These are phyloP conservation scores for Penelope pileata DNA, from an alignment of 2,113 vertebrate genomes.

Conservation along the genomic window DNA sequence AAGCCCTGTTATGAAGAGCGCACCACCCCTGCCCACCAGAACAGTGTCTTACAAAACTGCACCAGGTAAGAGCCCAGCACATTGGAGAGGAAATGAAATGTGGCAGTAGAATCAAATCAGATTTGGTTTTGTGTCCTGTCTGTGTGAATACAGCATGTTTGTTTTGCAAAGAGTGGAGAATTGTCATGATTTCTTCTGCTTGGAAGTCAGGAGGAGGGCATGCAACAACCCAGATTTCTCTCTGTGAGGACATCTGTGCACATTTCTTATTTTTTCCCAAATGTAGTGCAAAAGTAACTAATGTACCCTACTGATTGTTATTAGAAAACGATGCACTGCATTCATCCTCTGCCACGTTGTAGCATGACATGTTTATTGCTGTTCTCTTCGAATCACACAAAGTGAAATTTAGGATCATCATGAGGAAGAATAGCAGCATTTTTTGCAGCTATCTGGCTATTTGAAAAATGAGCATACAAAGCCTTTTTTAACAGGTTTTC, in stretches of 20 bases:
- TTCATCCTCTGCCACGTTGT: background rate
- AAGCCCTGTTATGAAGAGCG: slow-evolving; percentile 80
- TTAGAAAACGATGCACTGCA: rapidly evolving
- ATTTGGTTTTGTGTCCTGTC: background rate
- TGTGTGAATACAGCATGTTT: rapidly evolving
- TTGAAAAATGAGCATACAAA: background rate
- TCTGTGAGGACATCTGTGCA: rapidly evolving
- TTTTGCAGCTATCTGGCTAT: background rate
- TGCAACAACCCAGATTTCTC: background rate
- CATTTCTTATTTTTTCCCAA: background rate
- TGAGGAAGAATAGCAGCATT: background rate
- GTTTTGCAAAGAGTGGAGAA: background rate
- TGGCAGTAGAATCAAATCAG: background rate
- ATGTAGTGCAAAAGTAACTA: background rate
- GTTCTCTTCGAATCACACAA: background rate
- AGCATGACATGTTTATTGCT: rapidly evolving
- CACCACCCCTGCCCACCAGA: slow-evolving; percentile 81
- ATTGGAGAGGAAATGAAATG: background rate
- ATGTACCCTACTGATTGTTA: rapidly evolving
- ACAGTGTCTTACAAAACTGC: slow-evolving; percentile 84
- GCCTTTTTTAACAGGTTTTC: background rate
- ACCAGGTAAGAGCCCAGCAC: slow-evolving; percentile 81
- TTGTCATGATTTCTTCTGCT: background rate
- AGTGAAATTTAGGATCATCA: background rate
- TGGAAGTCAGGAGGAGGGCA: background rate